Percentiles rank a stretch among this genome's conserved stretches.
Conservation (phyloP, 1,140 invertebrate species). For the Microplitis demolitor region DNA sequence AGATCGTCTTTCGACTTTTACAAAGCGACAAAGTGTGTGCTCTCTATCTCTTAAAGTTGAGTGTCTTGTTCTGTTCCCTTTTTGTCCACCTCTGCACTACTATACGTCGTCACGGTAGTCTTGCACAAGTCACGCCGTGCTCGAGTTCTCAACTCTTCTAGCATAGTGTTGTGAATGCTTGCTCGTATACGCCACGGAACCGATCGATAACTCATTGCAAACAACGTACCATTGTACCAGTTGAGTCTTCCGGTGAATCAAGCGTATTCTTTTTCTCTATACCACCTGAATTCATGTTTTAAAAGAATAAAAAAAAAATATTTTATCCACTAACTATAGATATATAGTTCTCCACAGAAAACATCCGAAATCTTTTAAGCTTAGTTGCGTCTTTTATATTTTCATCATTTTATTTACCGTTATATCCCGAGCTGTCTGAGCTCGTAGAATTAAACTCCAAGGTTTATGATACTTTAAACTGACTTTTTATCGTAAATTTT, state of each 20-base stretch:
- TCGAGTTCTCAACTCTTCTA: slow-evolving; percentile 30
- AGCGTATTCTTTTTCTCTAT: background rate
- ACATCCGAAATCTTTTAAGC: background rate
- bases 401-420: slow-evolving; percentile 1
- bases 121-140: slow-evolving; percentile 10
- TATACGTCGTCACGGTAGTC: background rate
- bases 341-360: background rate
- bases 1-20: slow-evolving; percentile 19
- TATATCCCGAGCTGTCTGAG: background rate
- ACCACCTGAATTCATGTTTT: background rate
- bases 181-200: slow-evolving; percentile 16
- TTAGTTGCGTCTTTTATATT: background rate
- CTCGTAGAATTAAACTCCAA: background rate
- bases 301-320: background rate
- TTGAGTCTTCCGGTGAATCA: slow-evolving; percentile 23
- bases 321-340: background rate
- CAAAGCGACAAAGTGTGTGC: slow-evolving; percentile 7
- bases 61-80: background rate
- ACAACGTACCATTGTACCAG: slow-evolving; percentile 41
- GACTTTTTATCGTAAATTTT: background rate
- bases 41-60: background rate
- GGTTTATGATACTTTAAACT: slow-evolving; percentile 2
- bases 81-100: background rate
- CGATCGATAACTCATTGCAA: slow-evolving; percentile 45
- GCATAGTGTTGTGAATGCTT: slow-evolving; percentile 26